Evolutionary conservation across 2,797 vertebrate species (phyloP).

Genomic region (Valencia hispanica): DNA sequence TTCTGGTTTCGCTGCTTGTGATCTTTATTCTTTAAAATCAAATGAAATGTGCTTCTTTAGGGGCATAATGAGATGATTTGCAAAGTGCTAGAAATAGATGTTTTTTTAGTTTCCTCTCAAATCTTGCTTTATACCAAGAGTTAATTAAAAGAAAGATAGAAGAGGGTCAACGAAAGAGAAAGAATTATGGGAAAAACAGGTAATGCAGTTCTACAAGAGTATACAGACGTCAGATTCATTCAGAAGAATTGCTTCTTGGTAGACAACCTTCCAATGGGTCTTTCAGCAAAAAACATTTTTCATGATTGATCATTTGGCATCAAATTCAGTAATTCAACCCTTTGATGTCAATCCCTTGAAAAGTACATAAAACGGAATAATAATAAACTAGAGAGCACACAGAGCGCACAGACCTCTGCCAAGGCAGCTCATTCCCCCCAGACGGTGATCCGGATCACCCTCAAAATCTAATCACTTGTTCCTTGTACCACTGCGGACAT

Average conservation of each 20-base stretch:
- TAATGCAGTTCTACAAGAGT: background rate
- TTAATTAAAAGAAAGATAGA: background rate
- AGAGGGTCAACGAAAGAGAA: background rate
- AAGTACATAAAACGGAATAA: too few species aligned
- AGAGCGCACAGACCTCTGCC: too few species aligned
- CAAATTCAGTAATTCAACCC: background rate
- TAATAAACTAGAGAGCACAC: too few species aligned
- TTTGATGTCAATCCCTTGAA: too few species aligned
- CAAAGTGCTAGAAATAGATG: background rate
- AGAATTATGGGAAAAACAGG: background rate
- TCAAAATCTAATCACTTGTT: too few species aligned
- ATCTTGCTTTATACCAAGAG: background rate
- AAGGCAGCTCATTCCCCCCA: too few species aligned
- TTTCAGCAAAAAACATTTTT: background rate
- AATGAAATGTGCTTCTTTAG: background rate
- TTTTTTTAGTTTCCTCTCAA: background rate
- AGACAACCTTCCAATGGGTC: background rate
- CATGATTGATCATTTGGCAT: background rate
- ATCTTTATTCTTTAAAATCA: slow-evolving; percentile 2
- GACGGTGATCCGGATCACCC: too few species aligned
- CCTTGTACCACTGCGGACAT: too few species aligned
- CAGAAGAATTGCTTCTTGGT: background rate
- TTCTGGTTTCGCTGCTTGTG: slow-evolving; percentile 7
- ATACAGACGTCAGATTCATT: background rate
- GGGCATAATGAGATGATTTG: background rate